Conservation (phyloP, 2,888 invertebrate genomes). For the Vannuccia rotundouncinata region DNA sequence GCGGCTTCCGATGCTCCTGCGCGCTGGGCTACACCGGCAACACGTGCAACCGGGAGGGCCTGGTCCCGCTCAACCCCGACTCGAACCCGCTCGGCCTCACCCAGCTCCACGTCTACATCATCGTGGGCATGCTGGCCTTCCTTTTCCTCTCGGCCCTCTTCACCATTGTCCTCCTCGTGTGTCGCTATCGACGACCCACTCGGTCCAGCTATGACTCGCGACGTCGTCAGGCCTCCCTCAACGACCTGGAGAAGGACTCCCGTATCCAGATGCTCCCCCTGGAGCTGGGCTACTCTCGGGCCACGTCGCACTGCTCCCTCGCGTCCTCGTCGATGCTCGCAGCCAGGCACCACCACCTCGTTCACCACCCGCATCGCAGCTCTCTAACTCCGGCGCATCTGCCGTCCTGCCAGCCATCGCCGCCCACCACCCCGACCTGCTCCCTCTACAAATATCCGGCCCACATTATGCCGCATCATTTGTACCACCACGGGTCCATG, state of each 20-base stretch:
- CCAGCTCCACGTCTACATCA: constrained; percentile 3
- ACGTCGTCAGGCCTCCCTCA: background rate
- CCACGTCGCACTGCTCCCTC: background rate
- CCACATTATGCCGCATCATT: background rate
- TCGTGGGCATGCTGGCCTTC: background rate
- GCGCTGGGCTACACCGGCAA: background rate
- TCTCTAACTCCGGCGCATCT: background rate
- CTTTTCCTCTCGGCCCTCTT: background rate
- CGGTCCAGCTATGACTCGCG: background rate
- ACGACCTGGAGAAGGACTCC: background rate
- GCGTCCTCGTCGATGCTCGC: background rate
- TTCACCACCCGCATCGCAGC: background rate
- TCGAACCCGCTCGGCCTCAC: background rate
- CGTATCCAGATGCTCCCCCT: background rate
- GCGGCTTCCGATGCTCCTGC: constrained; percentile 8
- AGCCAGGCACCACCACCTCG: background rate
- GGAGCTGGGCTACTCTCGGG: background rate
- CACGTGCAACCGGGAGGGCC: background rate
- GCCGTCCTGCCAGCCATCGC: background rate
- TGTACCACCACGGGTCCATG: background rate
- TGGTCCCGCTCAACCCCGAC: constrained; percentile 9
- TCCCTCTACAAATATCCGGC: background rate
- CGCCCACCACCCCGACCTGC: background rate
- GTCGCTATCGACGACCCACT: background rate
- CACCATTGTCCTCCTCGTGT: background rate